phyloP scores from a whole-genome alignment of 2,888 invertebrate genomes.

The Nymphalis urticae region DNA sequence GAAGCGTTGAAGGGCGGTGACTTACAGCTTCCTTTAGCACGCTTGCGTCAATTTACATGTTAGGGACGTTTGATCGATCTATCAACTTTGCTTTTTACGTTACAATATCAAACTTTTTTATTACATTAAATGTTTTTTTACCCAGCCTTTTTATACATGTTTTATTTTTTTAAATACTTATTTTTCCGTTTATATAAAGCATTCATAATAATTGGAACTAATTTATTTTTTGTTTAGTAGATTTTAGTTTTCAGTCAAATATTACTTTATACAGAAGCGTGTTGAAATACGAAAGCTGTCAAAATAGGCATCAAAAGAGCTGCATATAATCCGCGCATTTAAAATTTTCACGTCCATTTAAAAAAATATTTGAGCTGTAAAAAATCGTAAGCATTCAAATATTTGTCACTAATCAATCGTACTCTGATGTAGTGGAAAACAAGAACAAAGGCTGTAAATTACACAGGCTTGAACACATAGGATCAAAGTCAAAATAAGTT shows the following conservation, averaged over 20 bases:
- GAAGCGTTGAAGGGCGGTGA: conserved; percentile 61
- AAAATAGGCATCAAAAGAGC: conserved; percentile 8
- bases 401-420: conserved; percentile 10
- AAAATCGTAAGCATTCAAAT: neutral
- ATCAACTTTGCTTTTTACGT: conserved; percentile 37
- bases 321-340: neutral
- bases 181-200: too few relatives aligned
- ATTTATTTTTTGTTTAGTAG: too few relatives aligned
- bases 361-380: conserved; percentile 4
- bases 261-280: neutral
- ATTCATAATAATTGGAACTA: too few relatives aligned
- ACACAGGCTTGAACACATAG: conserved; percentile 1
- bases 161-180: too few relatives aligned
- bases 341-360: conserved; percentile 3
- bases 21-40: conserved; percentile 58
- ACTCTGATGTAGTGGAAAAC: neutral
- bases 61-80: conserved; percentile 39
- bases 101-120: conserved; percentile 29
- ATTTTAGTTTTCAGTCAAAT: too few relatives aligned
- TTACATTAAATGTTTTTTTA: conserved; percentile 20
- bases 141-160: too few relatives aligned
- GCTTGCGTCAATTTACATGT: conserved; percentile 42
- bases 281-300: neutral
- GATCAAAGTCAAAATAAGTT: conserved; percentile 36
- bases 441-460: conserved; percentile 8